Evolutionary conservation across 2,113 vertebrate genomes (phyloP).

Genomic region (Megaceryle maxima): DNA sequence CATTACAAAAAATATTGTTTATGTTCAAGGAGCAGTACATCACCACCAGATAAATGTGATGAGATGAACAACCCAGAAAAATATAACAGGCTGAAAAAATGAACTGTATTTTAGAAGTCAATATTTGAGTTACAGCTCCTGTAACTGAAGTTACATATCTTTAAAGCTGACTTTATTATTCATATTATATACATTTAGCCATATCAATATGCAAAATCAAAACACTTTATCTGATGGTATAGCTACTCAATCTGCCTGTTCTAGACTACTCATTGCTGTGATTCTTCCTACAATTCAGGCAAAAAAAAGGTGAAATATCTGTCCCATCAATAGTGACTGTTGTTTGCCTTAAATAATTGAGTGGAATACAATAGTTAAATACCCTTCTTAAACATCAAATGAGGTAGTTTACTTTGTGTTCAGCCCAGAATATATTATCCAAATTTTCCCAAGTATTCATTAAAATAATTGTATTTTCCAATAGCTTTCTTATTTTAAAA

Average conservation of each 20-base stretch:
- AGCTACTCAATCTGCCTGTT: constrained; percentile 4
- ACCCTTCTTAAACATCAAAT: not conserved
- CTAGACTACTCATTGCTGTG: not conserved
- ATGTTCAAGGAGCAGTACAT: not conserved
- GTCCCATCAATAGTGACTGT: constrained; percentile 33
- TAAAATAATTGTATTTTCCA: constrained; percentile 10
- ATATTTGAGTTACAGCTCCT: not conserved
- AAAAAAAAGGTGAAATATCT: not conserved
- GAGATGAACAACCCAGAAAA: not conserved
- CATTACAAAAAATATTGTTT: not conserved
- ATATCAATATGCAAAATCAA: constrained; percentile 7
- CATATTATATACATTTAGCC: constrained; percentile 4
- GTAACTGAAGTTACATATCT: not conserved
- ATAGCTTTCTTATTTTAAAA: not conserved
- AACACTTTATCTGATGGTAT: constrained; percentile 8
- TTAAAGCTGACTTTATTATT: constrained; percentile 36
- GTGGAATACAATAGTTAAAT: constrained; percentile 64
- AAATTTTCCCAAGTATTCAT: not conserved
- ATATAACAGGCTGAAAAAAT: not conserved
- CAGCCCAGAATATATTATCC: constrained; percentile 15
- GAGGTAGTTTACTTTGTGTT: constrained; percentile 24
- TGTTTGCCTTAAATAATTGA: constrained; percentile 63
- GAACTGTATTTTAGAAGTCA: not conserved
- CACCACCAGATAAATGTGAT: not conserved
- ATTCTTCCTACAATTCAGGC: constrained; percentile 25